Percentiles rank a stretch among this genome's conserved stretches.
phyloP scores from a whole-genome alignment of 2,888 invertebrate species.

The Pachliopta kotzebuea region DNA sequence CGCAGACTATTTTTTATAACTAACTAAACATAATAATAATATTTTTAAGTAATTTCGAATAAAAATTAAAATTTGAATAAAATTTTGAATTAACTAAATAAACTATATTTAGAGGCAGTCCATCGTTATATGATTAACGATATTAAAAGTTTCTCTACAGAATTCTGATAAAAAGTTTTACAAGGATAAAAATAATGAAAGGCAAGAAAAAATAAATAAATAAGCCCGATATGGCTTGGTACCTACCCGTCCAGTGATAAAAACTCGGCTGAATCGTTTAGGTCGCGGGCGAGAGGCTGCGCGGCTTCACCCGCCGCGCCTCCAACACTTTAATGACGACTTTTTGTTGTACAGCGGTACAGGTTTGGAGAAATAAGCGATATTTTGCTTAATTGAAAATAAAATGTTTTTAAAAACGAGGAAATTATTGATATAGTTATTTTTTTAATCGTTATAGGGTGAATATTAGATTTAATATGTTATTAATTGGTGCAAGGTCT shows the following conservation, averaged over 20 bases:
- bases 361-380: constrained; percentile 43
- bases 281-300: constrained; percentile 62
- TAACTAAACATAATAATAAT: neutral
- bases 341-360: constrained; percentile 64
- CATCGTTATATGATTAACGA: constrained; percentile 18
- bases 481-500: neutral
- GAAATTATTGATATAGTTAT: neutral
- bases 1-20: neutral
- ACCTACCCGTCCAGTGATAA: constrained; percentile 57
- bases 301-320: constrained; percentile 64
- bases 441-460: neutral
- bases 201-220: constrained; percentile 64
- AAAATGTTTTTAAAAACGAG: constrained; percentile 5
- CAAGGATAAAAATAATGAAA: constrained; percentile 40
- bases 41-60: neutral
- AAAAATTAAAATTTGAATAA: neutral
- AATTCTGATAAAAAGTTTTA: constrained; percentile 32
- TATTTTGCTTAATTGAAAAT: constrained; percentile 18
- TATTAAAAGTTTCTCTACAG: constrained; percentile 31
- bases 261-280: constrained; percentile 72
- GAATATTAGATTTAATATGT: neutral
- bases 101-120: neutral
- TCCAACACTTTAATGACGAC: constrained; percentile 75
- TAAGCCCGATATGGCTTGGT: constrained; percentile 68
- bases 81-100: neutral